Evolutionary conservation across 64 coral and sea anemone genomes (phyloP).

Genomic region (Dendrophyllia cribrosa): DNA sequence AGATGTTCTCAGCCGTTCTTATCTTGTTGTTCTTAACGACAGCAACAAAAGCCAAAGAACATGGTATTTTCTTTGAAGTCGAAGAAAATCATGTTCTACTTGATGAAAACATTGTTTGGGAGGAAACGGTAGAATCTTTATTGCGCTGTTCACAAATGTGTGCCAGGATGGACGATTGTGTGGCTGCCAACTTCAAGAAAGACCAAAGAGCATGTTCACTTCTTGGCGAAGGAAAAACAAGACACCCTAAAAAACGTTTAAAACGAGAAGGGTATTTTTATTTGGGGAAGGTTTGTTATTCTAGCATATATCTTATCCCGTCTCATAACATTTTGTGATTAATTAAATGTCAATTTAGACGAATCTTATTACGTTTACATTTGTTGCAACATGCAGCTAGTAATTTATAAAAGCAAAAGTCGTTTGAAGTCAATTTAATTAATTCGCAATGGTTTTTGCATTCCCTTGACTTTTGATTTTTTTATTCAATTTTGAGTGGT

Average conservation of each 20-base stretch:
- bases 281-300: constrained; percentile 5
- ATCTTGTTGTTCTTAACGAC: background rate
- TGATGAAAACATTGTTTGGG: background rate
- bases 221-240: background rate
- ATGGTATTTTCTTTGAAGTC: background rate
- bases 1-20: background rate
- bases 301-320: background rate
- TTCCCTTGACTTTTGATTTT: too few species aligned
- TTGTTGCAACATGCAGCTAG: too few species aligned
- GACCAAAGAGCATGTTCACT: background rate
- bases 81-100: background rate
- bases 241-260: background rate
- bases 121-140: background rate
- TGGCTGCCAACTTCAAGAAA: background rate
- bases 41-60: background rate
- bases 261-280: background rate
- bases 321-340: background rate
- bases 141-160: constrained; percentile 16
- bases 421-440: too few species aligned
- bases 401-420: too few species aligned
- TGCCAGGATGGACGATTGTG: background rate
- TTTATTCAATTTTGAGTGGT: too few species aligned
- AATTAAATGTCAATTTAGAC: too few species aligned
- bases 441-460: too few species aligned
- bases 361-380: too few species aligned